Evolutionary conservation across 2,113 vertebrate genomes (phyloP).

Genomic region (Nestor notabilis): DNA sequence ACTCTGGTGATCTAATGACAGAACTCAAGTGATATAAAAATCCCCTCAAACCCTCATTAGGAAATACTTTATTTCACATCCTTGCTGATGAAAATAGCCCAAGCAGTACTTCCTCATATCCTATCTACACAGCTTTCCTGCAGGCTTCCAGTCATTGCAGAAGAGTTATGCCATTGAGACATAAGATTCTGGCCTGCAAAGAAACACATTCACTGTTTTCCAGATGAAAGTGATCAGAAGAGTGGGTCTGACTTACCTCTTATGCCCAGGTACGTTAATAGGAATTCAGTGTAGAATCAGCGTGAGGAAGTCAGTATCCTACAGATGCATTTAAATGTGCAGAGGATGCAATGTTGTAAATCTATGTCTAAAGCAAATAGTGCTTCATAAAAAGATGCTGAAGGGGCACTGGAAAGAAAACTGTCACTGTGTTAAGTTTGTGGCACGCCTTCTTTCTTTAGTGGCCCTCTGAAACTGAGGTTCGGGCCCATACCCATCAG

Average conservation of each 20-base stretch:
- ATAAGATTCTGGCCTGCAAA: background rate
- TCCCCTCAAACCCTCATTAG: background rate
- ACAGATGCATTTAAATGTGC: background rate
- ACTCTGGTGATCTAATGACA: background rate
- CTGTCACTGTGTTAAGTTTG: background rate
- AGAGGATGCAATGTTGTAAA: background rate
- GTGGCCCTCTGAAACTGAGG: background rate
- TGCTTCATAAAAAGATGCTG: background rate
- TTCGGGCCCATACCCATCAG: background rate
- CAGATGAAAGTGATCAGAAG: background rate
- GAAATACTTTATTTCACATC: background rate
- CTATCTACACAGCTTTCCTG: background rate
- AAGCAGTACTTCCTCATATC: background rate
- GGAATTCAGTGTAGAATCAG: background rate
- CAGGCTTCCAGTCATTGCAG: background rate
- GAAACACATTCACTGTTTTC: background rate
- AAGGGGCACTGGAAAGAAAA: background rate
- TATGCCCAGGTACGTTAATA: background rate
- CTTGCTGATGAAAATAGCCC: background rate
- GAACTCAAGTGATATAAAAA: background rate
- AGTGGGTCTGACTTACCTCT: background rate
- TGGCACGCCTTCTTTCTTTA: background rate
- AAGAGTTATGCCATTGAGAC: background rate
- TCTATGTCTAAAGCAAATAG: background rate
- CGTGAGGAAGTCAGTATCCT: background rate